Evolutionary conservation across 1,140 invertebrate species (phyloP), one percentile per base, ranked within the genome.

Genomic region (Achroia grisella): DNA sequence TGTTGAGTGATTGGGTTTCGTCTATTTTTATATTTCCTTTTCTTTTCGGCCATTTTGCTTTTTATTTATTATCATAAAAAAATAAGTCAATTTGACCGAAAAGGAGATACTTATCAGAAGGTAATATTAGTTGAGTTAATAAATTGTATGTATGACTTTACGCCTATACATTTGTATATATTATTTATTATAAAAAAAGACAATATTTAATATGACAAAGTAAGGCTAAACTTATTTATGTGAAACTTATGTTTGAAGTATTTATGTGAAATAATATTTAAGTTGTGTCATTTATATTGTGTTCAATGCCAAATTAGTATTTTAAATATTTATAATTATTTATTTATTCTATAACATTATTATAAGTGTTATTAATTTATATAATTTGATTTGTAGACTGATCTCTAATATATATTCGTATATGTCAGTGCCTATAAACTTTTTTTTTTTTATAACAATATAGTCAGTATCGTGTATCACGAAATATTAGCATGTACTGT

Each of bases 11-110:
- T 11, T 50, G 43, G 37, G 13, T 39, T 45, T 54, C 46, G 10
- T 48, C 46, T 43, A 10, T 45, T 33, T 14, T 48, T 39, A 13
- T 32, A 39, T 44, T 62, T 35, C 15, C 43, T 37, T 49, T 70
- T 72, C 61, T 70, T 70, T 72, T 69, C 63, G 47, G 55, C 59
- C 63, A 65, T 62, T 66, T 58, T 70, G 64, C 58, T 45, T 51
- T 29, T 46, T 15, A 3, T 3, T 8, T 2, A 8, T 46, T 43
- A 34, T 27, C 48, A 39, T 53, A 39, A 23, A 6, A 23, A 23
- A 23, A 39, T 14, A 37, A 51, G 41, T 48, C 52, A 68, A 75
- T 75, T 56, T 75, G 68, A 62, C 61, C 66, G 66, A 75, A 75
- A 72, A 72, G 66, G 70, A 76, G 62, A 47, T 23, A n/a, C n/a